These are phyloP conservation scores for Todiramphus saurophagus DNA, from an alignment of 2,113 vertebrate genomes.

Conservation along the genomic window DNA sequence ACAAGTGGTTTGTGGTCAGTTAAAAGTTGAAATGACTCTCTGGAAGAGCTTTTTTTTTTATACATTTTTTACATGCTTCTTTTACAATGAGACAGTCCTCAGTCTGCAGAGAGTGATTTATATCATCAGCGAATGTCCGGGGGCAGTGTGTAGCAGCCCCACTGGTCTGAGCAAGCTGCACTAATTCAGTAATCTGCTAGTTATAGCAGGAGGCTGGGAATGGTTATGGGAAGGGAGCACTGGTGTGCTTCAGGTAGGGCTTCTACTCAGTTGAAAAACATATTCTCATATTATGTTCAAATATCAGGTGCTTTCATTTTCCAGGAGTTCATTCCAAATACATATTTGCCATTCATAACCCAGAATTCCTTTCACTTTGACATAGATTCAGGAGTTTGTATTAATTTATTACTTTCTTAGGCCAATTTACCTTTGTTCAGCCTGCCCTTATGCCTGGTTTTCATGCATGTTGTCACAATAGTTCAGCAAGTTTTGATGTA, in stretches of 20 bases:
- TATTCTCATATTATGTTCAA: background rate
- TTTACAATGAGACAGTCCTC: background rate
- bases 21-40: constrained; percentile 23
- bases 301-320: constrained; percentile 39
- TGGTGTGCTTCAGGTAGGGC: background rate
- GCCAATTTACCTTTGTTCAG: background rate
- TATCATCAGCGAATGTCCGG: background rate
- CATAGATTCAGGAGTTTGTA: background rate
- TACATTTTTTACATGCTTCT: constrained; percentile 45
- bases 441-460: background rate
- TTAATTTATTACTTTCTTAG: constrained; percentile 28
- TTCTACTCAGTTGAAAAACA: background rate
- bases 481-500: constrained; percentile 18
- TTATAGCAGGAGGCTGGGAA: background rate
- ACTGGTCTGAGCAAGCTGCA: background rate
- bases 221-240: background rate
- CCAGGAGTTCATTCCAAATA: constrained; percentile 26
- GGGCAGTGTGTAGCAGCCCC: background rate
- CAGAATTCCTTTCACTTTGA: constrained; percentile 33
- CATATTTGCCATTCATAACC: background rate
- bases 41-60: constrained; percentile 38
- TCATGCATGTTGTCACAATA: background rate
- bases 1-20: constrained; percentile 65
- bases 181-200: background rate
- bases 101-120: constrained; percentile 20